phyloP scores from a whole-genome alignment of 2,113 vertebrate species.

The Psophia crepitans region DNA sequence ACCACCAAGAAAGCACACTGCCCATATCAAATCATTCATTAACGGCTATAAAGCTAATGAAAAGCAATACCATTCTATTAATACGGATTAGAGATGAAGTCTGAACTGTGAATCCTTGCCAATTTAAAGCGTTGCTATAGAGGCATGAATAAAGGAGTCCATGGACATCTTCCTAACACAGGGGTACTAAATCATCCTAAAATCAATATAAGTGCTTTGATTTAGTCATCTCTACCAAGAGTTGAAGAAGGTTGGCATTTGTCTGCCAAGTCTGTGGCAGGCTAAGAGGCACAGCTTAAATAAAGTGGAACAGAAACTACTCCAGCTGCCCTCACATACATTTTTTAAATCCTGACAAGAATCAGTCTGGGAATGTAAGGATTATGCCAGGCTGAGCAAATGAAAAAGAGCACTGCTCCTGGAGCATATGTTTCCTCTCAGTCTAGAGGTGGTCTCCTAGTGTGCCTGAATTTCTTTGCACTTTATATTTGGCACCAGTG shows the following conservation, averaged over 20 bases:
- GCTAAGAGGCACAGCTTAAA: conserved; percentile 18
- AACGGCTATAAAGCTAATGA: not conserved
- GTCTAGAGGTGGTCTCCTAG: conserved; percentile 33
- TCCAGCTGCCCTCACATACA: conserved; percentile 31
- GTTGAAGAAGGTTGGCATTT: conserved; percentile 35
- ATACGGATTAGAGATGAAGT: not conserved
- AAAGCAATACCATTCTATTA: not conserved
- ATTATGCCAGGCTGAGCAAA: conserved; percentile 40
- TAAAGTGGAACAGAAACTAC: conserved; percentile 50
- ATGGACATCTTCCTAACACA: not conserved
- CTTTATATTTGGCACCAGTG: not conserved
- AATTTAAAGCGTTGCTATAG: not conserved
- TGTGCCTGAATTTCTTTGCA: conserved; percentile 27
- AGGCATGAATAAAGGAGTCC: not conserved
- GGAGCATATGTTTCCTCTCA: conserved; percentile 52
- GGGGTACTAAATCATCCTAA: not conserved
- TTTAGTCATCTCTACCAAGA: not conserved
- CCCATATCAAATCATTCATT: not conserved
- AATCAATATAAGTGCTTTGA: not conserved
- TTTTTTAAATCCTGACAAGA: conserved; percentile 50
- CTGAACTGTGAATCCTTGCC: not conserved
- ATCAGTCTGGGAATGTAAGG: conserved; percentile 50
- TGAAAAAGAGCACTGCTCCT: conserved; percentile 25
- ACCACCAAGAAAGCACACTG: not conserved
- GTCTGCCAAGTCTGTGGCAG: conserved; percentile 31